These are phyloP conservation scores for Falco columbarius DNA, from an alignment of 2,797 vertebrate genomes.

Conservation along the genomic window DNA sequence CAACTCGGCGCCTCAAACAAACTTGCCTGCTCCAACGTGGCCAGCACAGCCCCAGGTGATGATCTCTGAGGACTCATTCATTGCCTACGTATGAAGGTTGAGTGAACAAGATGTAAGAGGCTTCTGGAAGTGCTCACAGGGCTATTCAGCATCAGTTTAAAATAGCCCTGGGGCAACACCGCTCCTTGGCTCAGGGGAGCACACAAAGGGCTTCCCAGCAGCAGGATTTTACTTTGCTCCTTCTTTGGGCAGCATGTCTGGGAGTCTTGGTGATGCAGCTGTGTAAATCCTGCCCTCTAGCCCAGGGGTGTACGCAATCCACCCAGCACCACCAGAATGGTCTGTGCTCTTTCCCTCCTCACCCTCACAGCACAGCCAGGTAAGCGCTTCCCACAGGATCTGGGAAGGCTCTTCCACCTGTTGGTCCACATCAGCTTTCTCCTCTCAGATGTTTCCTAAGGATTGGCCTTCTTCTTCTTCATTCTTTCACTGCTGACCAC, in stretches of 20 bases:
- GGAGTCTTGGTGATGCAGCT: fast-evolving
- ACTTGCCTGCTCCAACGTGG: background rate
- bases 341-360: background rate
- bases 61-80: background rate
- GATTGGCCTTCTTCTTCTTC: background rate
- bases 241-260: background rate
- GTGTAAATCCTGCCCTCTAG: background rate
- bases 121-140: background rate
- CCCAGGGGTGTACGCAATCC: background rate
- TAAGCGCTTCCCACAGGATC: background rate
- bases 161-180: fast-evolving
- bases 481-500: background rate
- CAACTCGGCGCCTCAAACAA: too few species aligned
- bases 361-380: background rate
- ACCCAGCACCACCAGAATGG: background rate
- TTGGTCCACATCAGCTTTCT: background rate
- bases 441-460: background rate
- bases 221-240: background rate
- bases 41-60: background rate
- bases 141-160: background rate
- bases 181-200: background rate
- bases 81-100: background rate
- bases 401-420: background rate
- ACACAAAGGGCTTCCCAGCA: background rate
- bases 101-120: background rate